Conservation (phyloP, 2,888 invertebrate species). For the Gerris lacustris region DNA sequence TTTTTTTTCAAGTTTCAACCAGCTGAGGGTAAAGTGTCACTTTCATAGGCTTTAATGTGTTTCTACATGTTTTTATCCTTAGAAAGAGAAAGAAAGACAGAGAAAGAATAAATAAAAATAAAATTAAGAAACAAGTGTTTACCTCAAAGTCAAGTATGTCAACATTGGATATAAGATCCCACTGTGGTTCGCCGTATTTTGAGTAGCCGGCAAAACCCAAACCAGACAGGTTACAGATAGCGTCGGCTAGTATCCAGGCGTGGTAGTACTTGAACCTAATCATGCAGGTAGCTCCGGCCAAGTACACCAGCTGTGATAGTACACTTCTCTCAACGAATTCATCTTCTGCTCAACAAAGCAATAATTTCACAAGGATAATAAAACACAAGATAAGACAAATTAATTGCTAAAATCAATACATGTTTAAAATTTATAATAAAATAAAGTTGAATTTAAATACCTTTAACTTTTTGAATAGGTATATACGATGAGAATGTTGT, state of each 20-base stretch:
- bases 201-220: conserved; percentile 76
- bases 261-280: conserved; percentile 89
- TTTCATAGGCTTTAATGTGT: no score
- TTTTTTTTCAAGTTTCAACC: no score
- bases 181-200: conserved; percentile 58
- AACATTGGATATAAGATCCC: conserved; percentile 90
- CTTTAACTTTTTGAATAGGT: conserved; percentile 57
- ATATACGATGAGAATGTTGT: conserved; percentile 57
- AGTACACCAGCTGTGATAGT: conserved; percentile 57
- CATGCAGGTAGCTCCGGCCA: conserved; percentile 60
- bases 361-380: conserved; percentile 7
- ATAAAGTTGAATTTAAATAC: conserved; percentile 35
- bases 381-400: conserved; percentile 3
- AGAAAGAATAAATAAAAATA: no score
- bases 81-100: no score
- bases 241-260: conserved; percentile 92
- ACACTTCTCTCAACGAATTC: conserved; percentile 50
- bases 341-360: conserved; percentile 41
- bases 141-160: conserved; percentile 81
- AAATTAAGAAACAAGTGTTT: conserved; percentile 29
- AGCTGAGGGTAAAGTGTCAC: no score
- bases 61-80: no score
- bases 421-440: neutral
- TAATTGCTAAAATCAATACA: conserved; percentile 8
- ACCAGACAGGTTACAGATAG: conserved; percentile 88